Evolutionary conservation across 2,888 invertebrate genomes (phyloP), one percentile per base, ranked within the genome.

Genomic region (Flabesymbios commensalis): DNA sequence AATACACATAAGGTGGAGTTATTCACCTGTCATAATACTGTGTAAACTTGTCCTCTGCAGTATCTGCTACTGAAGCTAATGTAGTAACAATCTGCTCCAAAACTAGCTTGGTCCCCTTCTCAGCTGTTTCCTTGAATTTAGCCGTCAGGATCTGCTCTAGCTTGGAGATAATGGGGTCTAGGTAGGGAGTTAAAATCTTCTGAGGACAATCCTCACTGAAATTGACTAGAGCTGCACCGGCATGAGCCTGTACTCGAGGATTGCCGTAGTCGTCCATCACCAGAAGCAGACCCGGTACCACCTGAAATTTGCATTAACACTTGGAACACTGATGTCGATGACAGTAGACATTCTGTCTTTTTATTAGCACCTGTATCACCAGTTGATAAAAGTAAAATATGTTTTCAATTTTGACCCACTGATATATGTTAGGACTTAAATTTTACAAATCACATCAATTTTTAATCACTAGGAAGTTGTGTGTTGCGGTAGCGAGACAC

Each of bases 191-290:
- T 66, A 99, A 86, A 72, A 98, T 94, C 73, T 89, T 88, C 83
- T 98, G 97, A 0, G 98, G 96, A 82, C 98, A 98, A 83, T 98
- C 98, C 85, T 99, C 99, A 77, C 95, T 94, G 85, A 99, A 99
- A 85, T 99, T 99, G 1, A 99, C 98, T 68, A 99, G 86, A 51
- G 99, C 99, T 55, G 99, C 98, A 48, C 96, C 89, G 48, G 90
- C 89, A 81, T 90, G 90, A 64, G 92, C 91, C 85, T 93, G 92
- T 65, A 99, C 98, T 72, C 99, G 88, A 0, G 98, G 97, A 83
- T 94, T 93, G 5, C 87, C 88, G 81, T 98, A 95, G 73, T 94
- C 94, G 69, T 99, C 86, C 42, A 96, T 88, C 84, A 90, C 87
- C 42, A 98, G 84, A 36, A 99, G 86, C 39, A 99, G 85, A 17